Base-by-base conservation (phyloP, 2,113 vertebrate species). In the Zosterops lateralis region DNA sequence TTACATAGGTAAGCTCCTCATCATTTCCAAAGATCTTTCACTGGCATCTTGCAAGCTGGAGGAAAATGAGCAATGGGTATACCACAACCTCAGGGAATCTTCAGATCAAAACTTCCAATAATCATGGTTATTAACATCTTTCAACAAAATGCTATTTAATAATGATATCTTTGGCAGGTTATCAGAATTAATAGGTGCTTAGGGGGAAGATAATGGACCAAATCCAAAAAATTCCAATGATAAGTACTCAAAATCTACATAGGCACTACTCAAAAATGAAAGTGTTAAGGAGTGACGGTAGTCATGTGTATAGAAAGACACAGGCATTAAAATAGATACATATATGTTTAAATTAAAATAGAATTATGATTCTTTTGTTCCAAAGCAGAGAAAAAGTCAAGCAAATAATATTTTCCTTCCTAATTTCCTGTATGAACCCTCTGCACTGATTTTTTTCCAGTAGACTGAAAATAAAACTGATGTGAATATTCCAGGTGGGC, bases 81-180 rank as follows among this genome's bases (percentile, higher is more conserved):
- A 62, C 9, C 5, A 36, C 19, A 73, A 5, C 31, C 22, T 70
- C 12, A 36, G 68, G 14, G 13, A 65, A 87, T 74, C 21, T 75
- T 73, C 4, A 4, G 32, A 72, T 67, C 31, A 57, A 82, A 68
- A n/a, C 7, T 2, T 50, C 31, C 22, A 40, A 8, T 22, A 75
- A 47, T 58, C 26, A 60, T 24, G 34, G 21, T 10, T 28, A 64
- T 66, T 67, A 75, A 50, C 2, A 26, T 32, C 4, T 72, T 79
- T 51, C 8, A 15, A 14, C 19, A 34, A 21, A 67, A 67, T 34
- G 19, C 3, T 61, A 24, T 74, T 81, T 84, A 74, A 58, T 62
- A 85, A 24, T 0, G 0, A 17, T 18, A 32, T 34, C 2, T 32
- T n/a, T 74, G 4, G 3, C 28, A 62, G 2, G 50, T 42, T 18